Conservation (phyloP, 2,888 invertebrate genomes). For the Himalopsyche anomala region DNA sequence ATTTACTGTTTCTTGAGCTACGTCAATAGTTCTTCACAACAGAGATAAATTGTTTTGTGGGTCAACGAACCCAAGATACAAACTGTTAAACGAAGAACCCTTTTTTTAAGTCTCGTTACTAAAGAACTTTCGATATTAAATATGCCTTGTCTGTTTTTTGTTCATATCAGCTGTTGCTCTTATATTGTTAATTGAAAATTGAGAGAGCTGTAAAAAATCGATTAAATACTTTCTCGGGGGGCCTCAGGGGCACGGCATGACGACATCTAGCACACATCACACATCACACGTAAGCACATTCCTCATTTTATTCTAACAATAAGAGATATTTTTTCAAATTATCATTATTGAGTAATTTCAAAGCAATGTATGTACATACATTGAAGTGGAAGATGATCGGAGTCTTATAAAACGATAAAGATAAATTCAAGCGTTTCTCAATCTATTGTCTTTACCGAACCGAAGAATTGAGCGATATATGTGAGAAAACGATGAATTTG, state of each 20-base stretch:
- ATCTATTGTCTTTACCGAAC: no score
- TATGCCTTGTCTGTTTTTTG: background rate
- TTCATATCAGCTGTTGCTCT: background rate
- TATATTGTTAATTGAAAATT: background rate
- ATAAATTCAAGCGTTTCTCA: no score
- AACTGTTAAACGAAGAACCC: background rate
- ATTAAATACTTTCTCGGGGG: constrained; percentile 8
- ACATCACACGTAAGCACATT: background rate
- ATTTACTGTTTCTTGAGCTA: background rate
- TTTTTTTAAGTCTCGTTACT: constrained; percentile 1
- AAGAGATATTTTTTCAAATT: no score
- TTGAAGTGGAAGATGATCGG: no score
- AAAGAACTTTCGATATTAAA: constrained; percentile 20
- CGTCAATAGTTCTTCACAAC: background rate
- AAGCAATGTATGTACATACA: no score
- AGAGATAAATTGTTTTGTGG: background rate
- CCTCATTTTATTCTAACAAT: background rate
- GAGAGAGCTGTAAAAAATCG: background rate
- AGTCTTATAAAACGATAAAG: no score
- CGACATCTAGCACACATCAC: background rate
- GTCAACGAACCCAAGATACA: background rate
- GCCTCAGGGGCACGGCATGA: background rate
- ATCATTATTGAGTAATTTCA: no score
- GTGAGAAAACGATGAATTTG: no score
- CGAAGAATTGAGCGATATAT: no score